These are phyloP conservation scores for Chionis minor DNA, from an alignment of 2,113 vertebrate species.

Conservation along the genomic window DNA sequence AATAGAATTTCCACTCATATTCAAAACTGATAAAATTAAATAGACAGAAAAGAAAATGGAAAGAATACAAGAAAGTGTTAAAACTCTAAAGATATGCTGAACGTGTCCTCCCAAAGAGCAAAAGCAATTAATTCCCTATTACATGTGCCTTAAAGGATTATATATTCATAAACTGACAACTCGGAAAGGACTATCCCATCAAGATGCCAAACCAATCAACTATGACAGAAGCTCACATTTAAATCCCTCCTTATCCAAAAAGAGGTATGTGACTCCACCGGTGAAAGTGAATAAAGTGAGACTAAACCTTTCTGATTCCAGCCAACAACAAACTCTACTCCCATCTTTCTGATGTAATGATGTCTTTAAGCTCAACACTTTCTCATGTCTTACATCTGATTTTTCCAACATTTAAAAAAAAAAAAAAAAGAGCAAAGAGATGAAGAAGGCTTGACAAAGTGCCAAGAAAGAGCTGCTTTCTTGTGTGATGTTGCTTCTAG, in stretches of 20 bases:
- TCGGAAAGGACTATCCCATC: background rate
- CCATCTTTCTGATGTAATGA: background rate
- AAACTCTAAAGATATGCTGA: conserved; percentile 27
- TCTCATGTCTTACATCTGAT: background rate
- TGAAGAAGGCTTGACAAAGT: background rate
- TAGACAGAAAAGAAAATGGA: background rate
- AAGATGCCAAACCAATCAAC: background rate
- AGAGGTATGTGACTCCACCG: background rate
- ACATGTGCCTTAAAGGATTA: conserved; percentile 14
- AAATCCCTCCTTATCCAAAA: background rate
- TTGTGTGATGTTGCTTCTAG: rapidly evolving
- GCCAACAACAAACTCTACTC: background rate
- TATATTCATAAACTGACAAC: conserved; percentile 14
- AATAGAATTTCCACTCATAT: background rate
- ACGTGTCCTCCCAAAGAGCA: background rate
- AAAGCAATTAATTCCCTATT: conserved; percentile 45
- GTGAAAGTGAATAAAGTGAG: background rate
- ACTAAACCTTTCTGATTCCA: background rate
- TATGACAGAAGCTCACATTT: background rate
- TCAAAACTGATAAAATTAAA: background rate
- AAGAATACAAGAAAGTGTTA: background rate
- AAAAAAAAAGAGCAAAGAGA: background rate
- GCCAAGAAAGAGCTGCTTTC: background rate
- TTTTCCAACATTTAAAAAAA: background rate
- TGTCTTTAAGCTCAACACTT: background rate